Percentiles rank a stretch among this genome's conserved stretches.
Conservation (phyloP, 2,797 vertebrate genomes). For the Artibeus jamaicensis region DNA sequence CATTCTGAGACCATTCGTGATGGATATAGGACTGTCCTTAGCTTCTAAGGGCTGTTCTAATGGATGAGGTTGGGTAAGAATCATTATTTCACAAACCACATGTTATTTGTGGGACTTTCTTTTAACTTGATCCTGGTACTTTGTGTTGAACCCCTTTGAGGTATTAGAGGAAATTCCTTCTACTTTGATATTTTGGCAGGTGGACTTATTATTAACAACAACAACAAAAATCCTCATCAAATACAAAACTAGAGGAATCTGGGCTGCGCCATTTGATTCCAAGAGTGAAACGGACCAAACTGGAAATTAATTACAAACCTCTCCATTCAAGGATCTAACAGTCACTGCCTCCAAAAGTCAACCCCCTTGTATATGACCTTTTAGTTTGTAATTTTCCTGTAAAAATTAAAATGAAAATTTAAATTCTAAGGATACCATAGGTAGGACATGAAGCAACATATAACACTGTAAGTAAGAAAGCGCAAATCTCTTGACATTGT, state of each 20-base stretch:
- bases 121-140: background rate
- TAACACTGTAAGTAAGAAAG: background rate
- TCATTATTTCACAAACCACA: background rate
- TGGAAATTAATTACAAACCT: background rate
- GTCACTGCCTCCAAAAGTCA: background rate
- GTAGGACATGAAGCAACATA: background rate
- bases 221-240: background rate
- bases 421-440: background rate
- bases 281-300: background rate
- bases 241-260: background rate
- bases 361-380: background rate
- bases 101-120: background rate
- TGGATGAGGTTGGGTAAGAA: background rate
- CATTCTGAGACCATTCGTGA: background rate
- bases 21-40: background rate
- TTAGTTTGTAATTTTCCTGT: background rate
- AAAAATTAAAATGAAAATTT: slow-evolving; percentile 20
- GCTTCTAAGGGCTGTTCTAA: background rate
- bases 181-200: background rate
- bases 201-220: background rate
- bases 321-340: background rate
- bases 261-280: background rate
- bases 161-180: background rate
- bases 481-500: background rate
- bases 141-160: background rate